Evolutionary conservation across 2,888 invertebrate species (phyloP), one percentile per base, ranked within the genome.

Genomic region (Diachrysia chrysitis): DNA sequence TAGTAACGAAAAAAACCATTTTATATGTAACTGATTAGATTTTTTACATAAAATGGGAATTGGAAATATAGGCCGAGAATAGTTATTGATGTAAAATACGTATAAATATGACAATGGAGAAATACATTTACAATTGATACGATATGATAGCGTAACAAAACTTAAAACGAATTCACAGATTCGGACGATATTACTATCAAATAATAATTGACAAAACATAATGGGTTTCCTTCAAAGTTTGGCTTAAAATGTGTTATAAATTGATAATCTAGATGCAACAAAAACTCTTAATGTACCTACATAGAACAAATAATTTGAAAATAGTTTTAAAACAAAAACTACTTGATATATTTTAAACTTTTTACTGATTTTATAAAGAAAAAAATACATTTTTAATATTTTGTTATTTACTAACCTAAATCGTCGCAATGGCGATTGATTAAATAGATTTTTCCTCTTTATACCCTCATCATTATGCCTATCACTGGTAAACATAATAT

Each of bases 1-100:
- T 19, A 12, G 12, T 53, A 12, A 16, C 35, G 14, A 63, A 69
- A 59, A 69, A 66, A 58, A 56, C 0, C 25, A 55, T 53, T 64
- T 78, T 56, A 65, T 51, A 58, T 70, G 66, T 61, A n/a, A 37
- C 29, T 64, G 51, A 70, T 21, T 55, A 21, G 2, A 2, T 37
- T 42, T 46, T 64, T 55, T 23, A 58, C 25, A 61, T 60, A 73
- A 59, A 57, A 17, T 32, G 3, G 6, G 16, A 37, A 17, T 55
- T 55, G 58, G 14, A 2, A 58, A 64, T 58, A 23, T 51, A 55
- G 9, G 72, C 53, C 56, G 12, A 17, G 53, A 17, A 56, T 37
- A 23, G 21, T 12, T 60, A 53, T 75, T 63, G 9, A 25, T 63
- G 57, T 53, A 19, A 19, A 17, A 59, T 35, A 46, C 5, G 14